Evolutionary conservation across 2,888 invertebrate genomes (phyloP).

Genomic region (Anodontia alba): DNA sequence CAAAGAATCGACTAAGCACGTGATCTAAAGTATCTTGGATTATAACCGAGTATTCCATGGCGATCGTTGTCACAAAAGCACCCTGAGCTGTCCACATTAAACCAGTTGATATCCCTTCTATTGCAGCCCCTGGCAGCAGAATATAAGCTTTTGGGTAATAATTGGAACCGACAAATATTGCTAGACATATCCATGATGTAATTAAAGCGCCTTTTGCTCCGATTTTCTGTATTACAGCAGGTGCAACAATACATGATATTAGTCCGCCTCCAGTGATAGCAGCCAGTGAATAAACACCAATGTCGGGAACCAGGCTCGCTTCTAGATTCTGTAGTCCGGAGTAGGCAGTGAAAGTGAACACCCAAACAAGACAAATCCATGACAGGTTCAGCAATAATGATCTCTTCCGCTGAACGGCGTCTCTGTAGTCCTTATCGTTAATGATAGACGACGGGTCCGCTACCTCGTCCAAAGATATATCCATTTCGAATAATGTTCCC

Average conservation of each 20-base stretch:
- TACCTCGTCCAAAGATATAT: slow-evolving; percentile 36
- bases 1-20: slow-evolving; percentile 66
- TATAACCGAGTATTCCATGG: slow-evolving; percentile 61
- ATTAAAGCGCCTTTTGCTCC: slow-evolving; percentile 68
- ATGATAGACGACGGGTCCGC: slow-evolving; percentile 34
- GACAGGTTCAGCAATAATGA: slow-evolving; percentile 49
- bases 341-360: slow-evolving; percentile 70
- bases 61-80: slow-evolving; percentile 67
- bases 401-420: slow-evolving; percentile 37
- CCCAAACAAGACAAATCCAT: slow-evolving; percentile 65
- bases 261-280: slow-evolving; percentile 71
- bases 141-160: slow-evolving; percentile 67
- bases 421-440: slow-evolving; percentile 36
- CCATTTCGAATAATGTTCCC: slow-evolving; percentile 1
- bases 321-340: slow-evolving; percentile 70
- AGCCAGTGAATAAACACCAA: slow-evolving; percentile 69
- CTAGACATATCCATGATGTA: slow-evolving; percentile 64
- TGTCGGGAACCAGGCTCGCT: slow-evolving; percentile 61
- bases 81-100: slow-evolving; percentile 73
- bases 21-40: slow-evolving; percentile 59
- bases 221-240: slow-evolving; percentile 63
- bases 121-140: slow-evolving; percentile 64
- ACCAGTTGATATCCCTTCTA: slow-evolving; percentile 68
- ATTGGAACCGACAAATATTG: slow-evolving; percentile 67
- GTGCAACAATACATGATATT: slow-evolving; percentile 69